Evolutionary conservation across 1,140 invertebrate genomes (phyloP), one percentile per base, ranked within the genome.

Genomic region (Lamellibrachia luymesi): DNA sequence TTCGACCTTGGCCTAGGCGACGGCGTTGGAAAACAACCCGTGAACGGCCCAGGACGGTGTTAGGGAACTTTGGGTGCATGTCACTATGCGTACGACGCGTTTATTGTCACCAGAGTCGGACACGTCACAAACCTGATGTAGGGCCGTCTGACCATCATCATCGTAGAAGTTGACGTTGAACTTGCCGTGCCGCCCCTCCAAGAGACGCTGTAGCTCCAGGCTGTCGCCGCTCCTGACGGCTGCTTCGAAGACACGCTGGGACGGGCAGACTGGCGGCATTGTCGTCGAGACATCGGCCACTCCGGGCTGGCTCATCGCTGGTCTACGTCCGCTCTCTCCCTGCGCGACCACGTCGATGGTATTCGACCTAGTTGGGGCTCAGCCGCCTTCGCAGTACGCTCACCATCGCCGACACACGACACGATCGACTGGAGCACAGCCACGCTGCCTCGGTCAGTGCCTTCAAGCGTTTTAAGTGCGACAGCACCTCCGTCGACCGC

Each of bases 81-180:
- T 22, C 2, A 22, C 13, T 80, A 22, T 10, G 4, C 4, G 64
- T 80, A 17, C 25, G 64, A 22, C 13, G 64, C 64, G 13, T 80
- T 4, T 80, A 17, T 80, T 80, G 64, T 22, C 13, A 80, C 64
- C 64, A 80, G 8, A 80, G 64, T 80, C 64, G 64, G 64, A 80
- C 4, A 80, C 64, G 13, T 80, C 5, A 80, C 64, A 80, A 80
- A 51, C 38, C 93, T 96, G 96, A 94, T 97, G 97, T 17, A 97
- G 94, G 0, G 96, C 96, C 50, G 97, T 97, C 93, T 97, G 96
- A 5, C 97, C 97, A 93, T 97, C 96, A 92, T 95, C 95, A 94
- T 97, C 96, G 91, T 95, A 96, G 56, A 95, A 94, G 94, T 97
- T 97, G 22, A 97, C 95, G 94, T 97, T 96, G 49, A 96, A 94